phyloP scores from a whole-genome alignment of 2,113 vertebrate genomes.

The Bucco capensis region DNA sequence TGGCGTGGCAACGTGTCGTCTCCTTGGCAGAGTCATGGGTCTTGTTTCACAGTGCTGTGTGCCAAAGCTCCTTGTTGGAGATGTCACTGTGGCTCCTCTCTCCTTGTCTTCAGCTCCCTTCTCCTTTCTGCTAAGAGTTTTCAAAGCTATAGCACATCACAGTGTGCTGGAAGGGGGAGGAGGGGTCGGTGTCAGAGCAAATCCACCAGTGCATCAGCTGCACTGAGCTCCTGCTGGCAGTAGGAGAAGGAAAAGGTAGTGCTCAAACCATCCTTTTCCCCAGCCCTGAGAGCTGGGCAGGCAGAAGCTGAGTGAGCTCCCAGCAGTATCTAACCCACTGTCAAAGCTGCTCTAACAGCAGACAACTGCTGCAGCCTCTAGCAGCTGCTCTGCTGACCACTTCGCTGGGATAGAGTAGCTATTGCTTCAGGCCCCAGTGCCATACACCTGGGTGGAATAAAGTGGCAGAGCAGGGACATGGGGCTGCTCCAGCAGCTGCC shows the following conservation, averaged over 20 bases:
- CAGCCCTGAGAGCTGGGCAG: background rate
- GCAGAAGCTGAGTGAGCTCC: background rate
- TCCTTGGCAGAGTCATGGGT: background rate
- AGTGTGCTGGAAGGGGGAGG: background rate
- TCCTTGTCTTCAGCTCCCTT: background rate
- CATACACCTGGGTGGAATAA: background rate
- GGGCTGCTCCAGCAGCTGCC: background rate
- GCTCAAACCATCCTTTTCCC: background rate
- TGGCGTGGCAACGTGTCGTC: background rate
- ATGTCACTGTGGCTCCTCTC: background rate
- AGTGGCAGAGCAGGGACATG: background rate
- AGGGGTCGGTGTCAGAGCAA: background rate
- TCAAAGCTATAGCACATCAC: background rate
- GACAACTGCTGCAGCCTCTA: background rate
- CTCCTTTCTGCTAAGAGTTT: background rate
- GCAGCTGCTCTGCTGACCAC: constrained; percentile 18
- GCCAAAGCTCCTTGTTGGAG: background rate
- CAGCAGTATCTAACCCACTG: background rate
- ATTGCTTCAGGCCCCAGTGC: background rate
- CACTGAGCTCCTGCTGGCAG: background rate
- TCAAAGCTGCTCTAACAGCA: background rate
- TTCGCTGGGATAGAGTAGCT: background rate
- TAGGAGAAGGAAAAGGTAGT: background rate
- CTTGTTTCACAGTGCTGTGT: background rate
- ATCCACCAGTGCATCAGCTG: background rate